Percentiles rank a stretch among this genome's conserved stretches.
These are phyloP conservation scores for Intoshia linei DNA, from an alignment of 1,140 invertebrate genomes.

Conservation along the genomic window DNA sequence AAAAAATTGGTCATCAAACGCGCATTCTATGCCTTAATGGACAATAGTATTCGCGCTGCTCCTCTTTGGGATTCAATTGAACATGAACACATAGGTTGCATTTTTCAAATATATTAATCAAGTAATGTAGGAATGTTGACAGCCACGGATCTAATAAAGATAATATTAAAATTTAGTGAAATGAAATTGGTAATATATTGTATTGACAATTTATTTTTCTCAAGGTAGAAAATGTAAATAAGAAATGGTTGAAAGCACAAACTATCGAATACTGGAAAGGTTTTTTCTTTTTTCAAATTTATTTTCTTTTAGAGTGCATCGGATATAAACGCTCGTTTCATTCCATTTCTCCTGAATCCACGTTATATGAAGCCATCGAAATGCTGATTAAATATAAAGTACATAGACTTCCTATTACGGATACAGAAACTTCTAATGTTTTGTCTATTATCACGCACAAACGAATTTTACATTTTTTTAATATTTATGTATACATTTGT, in stretches of 20 bases:
- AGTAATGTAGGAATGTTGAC: constrained; percentile 54
- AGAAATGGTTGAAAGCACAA: too few relatives aligned
- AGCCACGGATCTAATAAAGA: constrained; percentile 96
- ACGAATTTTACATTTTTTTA: constrained; percentile 69
- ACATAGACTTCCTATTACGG: constrained; percentile 67
- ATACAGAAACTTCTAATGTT: constrained; percentile 61
- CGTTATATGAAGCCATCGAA: constrained; percentile 56
- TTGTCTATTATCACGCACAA: constrained; percentile 87
- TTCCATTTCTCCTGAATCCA: constrained; percentile 18
- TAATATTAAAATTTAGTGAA: constrained; percentile 33
- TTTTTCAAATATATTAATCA: neutral
- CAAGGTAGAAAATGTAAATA: neutral
- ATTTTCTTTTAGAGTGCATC: constrained; percentile 14
- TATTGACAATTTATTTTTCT: neutral
- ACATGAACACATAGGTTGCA: constrained; percentile 39
- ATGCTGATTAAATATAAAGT: constrained; percentile 61
- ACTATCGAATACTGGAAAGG: too few relatives aligned
- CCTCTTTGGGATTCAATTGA: constrained; percentile 69
- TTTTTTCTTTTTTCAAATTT: constrained; percentile 1
- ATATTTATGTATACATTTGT: constrained; percentile 54
- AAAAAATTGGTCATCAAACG: constrained; percentile 51
- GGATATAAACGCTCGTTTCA: constrained; percentile 14
- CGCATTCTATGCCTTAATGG: constrained; percentile 83
- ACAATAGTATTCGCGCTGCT: constrained; percentile 88
- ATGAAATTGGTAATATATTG: neutral